Conservation (phyloP, 2,113 vertebrate genomes). For the Oncorhynchus tshawytscha region DNA sequence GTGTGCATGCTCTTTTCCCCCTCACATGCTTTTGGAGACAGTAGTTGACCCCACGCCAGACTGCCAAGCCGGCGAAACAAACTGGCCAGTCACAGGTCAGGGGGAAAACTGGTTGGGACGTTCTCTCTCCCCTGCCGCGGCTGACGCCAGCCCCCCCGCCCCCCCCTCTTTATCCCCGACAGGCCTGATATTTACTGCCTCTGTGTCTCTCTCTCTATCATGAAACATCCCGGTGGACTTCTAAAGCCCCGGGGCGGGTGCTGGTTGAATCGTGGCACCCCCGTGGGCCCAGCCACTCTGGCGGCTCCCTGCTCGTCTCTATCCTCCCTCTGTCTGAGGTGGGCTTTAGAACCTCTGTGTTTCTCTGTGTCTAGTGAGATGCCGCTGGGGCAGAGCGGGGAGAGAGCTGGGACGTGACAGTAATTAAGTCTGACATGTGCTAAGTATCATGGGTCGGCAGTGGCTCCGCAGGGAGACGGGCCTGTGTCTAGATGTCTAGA, state of each 20-base stretch:
- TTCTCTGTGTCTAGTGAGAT: conserved; percentile 14
- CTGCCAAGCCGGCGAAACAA: conserved; percentile 56
- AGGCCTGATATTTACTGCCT: neutral
- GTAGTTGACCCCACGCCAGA: conserved; percentile 22
- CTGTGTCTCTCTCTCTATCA: neutral
- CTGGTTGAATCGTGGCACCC: neutral
- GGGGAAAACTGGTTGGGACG: conserved; percentile 46
- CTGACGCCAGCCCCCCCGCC: conserved; percentile 29
- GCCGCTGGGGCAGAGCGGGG: conserved; percentile 22
- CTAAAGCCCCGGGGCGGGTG: conserved; percentile 8
- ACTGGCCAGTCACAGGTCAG: conserved; percentile 65
- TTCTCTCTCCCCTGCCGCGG: conserved; percentile 24
- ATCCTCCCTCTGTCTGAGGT: conserved; percentile 26
- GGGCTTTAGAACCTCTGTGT: conserved; percentile 19
- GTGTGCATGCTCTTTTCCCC: conserved; percentile 13
- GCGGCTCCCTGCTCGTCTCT: neutral
- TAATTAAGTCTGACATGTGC: conserved; percentile 34
- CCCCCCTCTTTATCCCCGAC: neutral
- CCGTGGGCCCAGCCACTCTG: neutral
- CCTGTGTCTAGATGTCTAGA: conserved; percentile 33
- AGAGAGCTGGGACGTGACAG: conserved; percentile 23
- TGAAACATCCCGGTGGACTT: neutral
- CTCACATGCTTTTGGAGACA: neutral
- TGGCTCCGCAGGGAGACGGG: conserved; percentile 28
- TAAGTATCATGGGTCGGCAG: conserved; percentile 14